These are phyloP conservation scores for Phortica magna DNA, from an alignment of 2,888 invertebrate species.

Conservation along the genomic window DNA sequence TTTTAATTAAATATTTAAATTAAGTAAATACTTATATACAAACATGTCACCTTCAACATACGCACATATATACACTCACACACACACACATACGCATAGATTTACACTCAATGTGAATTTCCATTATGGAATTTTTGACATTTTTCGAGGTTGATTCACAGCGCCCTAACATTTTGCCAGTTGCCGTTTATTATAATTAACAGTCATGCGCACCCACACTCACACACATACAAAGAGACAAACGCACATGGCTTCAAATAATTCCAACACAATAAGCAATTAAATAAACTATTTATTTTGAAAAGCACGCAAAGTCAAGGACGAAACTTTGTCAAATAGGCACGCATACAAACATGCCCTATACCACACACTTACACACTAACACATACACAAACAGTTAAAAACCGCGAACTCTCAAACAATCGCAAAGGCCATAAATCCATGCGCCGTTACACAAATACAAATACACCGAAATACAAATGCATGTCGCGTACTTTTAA, in stretches of 20 bases:
- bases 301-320: constrained; percentile 20
- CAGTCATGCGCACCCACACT: constrained; percentile 40
- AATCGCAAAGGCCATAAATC: constrained; percentile 51
- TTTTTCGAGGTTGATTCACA: not conserved
- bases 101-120: not conserved
- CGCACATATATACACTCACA: not conserved
- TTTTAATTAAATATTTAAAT: constrained; percentile 28
- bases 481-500: constrained; percentile 14
- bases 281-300: constrained; percentile 15
- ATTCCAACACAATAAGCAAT: constrained; percentile 20
- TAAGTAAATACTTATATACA: not conserved
- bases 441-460: constrained; percentile 59
- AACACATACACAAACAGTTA: not conserved
- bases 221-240: constrained; percentile 20
- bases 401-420: too few species aligned
- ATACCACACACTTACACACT: not conserved
- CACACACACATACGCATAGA: not conserved
- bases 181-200: constrained; percentile 28
- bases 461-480: constrained; percentile 18
- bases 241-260: not conserved
- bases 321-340: constrained; percentile 1
- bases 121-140: not conserved
- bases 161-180: not conserved
- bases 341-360: not conserved
- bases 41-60: not conserved